A percentile compares a stretch with the other conserved stretches of the same genome.
Evolutionary conservation across 2,888 invertebrate species (phyloP).

Genomic region (Fragum whitleyi): DNA sequence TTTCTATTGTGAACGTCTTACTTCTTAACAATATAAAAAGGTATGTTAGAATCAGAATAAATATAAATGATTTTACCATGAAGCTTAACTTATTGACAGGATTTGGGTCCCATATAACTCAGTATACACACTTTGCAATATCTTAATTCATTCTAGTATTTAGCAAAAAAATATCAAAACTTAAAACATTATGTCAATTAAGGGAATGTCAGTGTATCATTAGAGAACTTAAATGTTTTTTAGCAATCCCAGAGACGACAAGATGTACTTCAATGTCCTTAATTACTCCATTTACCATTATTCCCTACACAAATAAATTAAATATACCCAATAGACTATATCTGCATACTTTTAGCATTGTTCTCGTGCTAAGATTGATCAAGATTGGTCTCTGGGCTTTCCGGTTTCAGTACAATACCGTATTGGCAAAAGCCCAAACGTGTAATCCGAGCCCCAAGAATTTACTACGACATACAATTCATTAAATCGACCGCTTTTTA

Average conservation of each 20-base stretch:
- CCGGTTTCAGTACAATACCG: conserved; percentile 32
- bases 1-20: no score
- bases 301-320: not conserved
- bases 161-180: no score
- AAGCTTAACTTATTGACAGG: no score
- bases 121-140: no score
- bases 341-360: not conserved
- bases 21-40: no score
- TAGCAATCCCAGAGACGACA: not conserved
- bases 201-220: no score
- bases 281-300: not conserved
- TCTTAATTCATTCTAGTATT: no score
- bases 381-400: conserved; percentile 34
- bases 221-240: no score
- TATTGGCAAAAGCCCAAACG: conserved; percentile 49
- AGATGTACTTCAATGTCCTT: not conserved
- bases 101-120: no score
- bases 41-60: no score
- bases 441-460: conserved; percentile 54
- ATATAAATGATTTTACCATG: no score
- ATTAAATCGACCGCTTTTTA: conserved; percentile 1
- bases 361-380: conserved; percentile 15
- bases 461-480: conserved; percentile 52
- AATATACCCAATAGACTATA: not conserved
- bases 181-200: no score